phyloP scores from a whole-genome alignment of 1,140 invertebrate genomes.

The Leptinotarsa texana region DNA sequence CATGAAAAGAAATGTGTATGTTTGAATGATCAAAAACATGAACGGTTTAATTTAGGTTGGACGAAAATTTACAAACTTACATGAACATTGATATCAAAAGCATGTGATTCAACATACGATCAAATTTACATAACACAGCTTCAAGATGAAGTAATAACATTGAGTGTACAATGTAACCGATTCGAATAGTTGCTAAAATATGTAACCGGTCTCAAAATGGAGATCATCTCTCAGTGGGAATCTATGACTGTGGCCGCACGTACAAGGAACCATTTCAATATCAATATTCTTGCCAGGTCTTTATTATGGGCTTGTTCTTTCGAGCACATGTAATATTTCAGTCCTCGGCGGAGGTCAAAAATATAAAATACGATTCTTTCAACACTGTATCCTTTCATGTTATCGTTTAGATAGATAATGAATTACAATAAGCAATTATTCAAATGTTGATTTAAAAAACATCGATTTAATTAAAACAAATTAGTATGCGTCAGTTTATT shows the following conservation, averaged over 20 bases:
- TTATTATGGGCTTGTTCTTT: slow-evolving; percentile 6
- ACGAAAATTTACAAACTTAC: too few relatives aligned
- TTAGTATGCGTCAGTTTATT: background rate
- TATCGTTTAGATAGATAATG: background rate
- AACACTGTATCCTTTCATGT: background rate
- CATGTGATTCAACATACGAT: too few relatives aligned
- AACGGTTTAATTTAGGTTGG: too few relatives aligned
- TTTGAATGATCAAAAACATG: too few relatives aligned
- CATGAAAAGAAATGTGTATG: too few relatives aligned
- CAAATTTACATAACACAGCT: background rate
- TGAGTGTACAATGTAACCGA: slow-evolving; percentile 1
- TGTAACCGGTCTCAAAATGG: slow-evolving; percentile 7
- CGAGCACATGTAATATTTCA: background rate
- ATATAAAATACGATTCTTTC: slow-evolving; percentile 8
- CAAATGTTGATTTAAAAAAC: background rate
- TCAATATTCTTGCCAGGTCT: slow-evolving; percentile 3
- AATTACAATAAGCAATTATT: slow-evolving; percentile 4
- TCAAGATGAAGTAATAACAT: background rate
- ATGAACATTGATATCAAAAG: too few relatives aligned
- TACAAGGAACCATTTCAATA: slow-evolving; percentile 6
- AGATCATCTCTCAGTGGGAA: slow-evolving; percentile 1
- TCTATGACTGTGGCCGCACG: slow-evolving; percentile 4
- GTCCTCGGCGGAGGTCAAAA: background rate
- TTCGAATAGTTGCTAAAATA: slow-evolving; percentile 3
- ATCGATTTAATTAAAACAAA: slow-evolving; percentile 1